phyloP scores from a whole-genome alignment of 2,797 vertebrate genomes.

The Poeciliopsis infans region DNA sequence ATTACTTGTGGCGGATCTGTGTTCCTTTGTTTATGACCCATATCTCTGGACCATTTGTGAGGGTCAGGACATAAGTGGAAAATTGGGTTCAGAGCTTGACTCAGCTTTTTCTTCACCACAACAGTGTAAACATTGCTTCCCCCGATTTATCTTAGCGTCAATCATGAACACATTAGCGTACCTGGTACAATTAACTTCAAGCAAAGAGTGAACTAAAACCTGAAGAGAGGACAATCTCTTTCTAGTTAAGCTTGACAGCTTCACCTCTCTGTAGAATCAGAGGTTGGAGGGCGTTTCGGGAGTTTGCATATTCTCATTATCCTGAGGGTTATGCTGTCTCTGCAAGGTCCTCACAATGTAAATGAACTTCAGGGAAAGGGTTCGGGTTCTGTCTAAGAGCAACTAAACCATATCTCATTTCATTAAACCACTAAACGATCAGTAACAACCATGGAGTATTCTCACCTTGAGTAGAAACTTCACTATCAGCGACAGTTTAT shows the following conservation, averaged over 20 bases:
- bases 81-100: not conserved
- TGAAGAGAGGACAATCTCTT: not conserved
- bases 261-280: not conserved
- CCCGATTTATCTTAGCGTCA: not conserved
- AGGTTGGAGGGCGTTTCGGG: not conserved
- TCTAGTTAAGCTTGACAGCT: not conserved
- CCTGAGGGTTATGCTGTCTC: not conserved
- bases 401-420: not conserved
- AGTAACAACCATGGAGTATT: not conserved
- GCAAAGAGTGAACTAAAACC: not conserved
- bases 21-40: not conserved
- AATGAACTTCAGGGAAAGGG: not conserved
- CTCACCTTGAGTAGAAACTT: not conserved
- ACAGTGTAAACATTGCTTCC: not conserved
- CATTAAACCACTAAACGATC: not conserved
- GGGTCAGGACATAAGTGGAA: not conserved
- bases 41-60: not conserved
- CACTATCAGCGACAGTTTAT: not conserved
- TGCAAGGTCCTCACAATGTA: not conserved
- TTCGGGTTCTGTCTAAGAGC: not conserved
- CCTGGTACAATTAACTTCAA: not conserved
- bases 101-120: not conserved
- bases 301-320: not conserved
- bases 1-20: not conserved
- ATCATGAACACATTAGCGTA: not conserved